Conservation (phyloP, 1,140 invertebrate genomes). For the Acromyrmex heyeri region DNA sequence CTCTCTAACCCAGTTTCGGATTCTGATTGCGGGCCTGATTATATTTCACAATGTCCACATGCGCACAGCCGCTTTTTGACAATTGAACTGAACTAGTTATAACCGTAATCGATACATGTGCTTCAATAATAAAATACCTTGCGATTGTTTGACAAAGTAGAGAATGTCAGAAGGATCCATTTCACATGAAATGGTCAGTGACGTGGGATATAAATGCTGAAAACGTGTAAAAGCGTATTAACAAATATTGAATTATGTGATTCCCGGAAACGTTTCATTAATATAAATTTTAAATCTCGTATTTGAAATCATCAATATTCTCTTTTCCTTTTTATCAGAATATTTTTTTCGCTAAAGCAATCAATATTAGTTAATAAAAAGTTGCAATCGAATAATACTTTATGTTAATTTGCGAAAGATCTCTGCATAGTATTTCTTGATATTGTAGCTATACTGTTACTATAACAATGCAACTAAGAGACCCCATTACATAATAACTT, state of each 20-base stretch:
- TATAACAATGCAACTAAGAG: slow-evolving; percentile 29
- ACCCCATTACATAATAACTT: slow-evolving; percentile 46
- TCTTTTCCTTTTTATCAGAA: not conserved
- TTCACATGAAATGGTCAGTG: not conserved
- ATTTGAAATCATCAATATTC: not conserved
- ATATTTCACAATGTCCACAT: slow-evolving; percentile 26
- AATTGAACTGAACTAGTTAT: slow-evolving; percentile 41
- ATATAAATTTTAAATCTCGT: slow-evolving; percentile 9
- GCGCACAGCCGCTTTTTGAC: slow-evolving; percentile 45
- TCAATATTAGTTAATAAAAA: not conserved
- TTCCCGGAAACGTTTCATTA: not conserved
- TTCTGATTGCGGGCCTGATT: slow-evolving; percentile 41
- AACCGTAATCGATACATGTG: slow-evolving; percentile 19
- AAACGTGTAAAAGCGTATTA: not conserved
- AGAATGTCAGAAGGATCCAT: not conserved
- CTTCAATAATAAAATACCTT: slow-evolving; percentile 38
- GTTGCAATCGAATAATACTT: not conserved
- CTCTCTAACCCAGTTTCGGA: slow-evolving; percentile 68
- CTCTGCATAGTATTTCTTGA: not conserved
- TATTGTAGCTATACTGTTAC: not conserved
- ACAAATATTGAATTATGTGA: not conserved
- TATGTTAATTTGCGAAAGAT: not conserved
- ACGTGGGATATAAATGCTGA: not conserved
- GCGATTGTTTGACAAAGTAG: slow-evolving; percentile 11
- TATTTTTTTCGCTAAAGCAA: not conserved